Base-by-base conservation (phyloP, 2,113 vertebrate species). In the Pseudorasbora parva region DNA sequence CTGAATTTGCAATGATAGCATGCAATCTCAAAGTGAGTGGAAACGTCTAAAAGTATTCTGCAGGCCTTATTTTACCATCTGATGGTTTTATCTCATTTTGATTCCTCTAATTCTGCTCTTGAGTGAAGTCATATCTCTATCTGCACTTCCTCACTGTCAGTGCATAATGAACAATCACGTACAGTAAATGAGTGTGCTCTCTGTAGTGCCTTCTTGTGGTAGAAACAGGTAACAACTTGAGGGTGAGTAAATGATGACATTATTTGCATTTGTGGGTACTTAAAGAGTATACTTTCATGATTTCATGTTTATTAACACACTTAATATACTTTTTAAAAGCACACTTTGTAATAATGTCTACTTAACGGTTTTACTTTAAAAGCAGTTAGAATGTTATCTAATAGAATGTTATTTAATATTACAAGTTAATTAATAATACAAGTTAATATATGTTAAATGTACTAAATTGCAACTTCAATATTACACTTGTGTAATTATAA, bases 201-300 rank as follows among this genome's bases (percentile, higher is more conserved):
- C 76, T 78, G n/a, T 60, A 78, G 56, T 45, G 76, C 37, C 76
- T 60, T 56, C 56, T 45, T 60, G 76, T 78, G 56, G 37, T 60
- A 19, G 33, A 25, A 37, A 7, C 5, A 37, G 33, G 23, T 60
- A 43, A 59, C 37, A 37, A 7, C 43, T 45, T 45, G 43, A 45
- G 8, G 1, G 9, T 45, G 43, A 45, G 2, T 45, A 45, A 10
- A 45, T 45, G 8, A 10, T 10, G 43, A 9, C 8, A 2, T 1
- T 10, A 45, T 10, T 10, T 45, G 8, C 43, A 37, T 37, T 37
- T 37, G 2, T 2, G 37, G 6, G 37, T 37, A 37, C 37, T 37
- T 37, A 6, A 37, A 37, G 33, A 37, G 37, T 37, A 7, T 37
- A 37, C 37, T 37, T 7, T 37, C 37, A 37, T 37, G 5, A 37